Conservation (phyloP, 1,140 invertebrate species). For the Chelonus insularis region DNA sequence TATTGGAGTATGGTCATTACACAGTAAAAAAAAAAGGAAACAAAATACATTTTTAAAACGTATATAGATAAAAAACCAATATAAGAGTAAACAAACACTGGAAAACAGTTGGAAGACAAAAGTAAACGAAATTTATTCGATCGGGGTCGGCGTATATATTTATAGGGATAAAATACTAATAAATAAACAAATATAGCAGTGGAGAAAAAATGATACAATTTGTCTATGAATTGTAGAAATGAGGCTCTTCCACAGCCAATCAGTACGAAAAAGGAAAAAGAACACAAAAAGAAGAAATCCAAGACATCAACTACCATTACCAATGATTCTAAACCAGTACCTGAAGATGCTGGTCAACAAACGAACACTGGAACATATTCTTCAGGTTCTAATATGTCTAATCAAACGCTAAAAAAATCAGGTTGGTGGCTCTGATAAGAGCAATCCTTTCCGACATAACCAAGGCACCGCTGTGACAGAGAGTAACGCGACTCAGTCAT, state of each 20-base stretch:
- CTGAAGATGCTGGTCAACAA: slow-evolving; percentile 24
- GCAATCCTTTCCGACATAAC: neutral
- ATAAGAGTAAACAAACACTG: too few species aligned
- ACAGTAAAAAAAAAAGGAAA: too few species aligned
- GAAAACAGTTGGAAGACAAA: too few species aligned
- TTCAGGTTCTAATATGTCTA: slow-evolving; percentile 25
- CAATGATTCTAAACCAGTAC: slow-evolving; percentile 29
- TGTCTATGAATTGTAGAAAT: slow-evolving; percentile 50
- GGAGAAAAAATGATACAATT: too few species aligned
- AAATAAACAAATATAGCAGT: too few species aligned
- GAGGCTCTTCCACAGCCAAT: slow-evolving; percentile 53
- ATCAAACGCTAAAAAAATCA: slow-evolving; percentile 39
- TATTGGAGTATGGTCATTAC: too few species aligned
- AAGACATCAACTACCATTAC: slow-evolving; percentile 37
- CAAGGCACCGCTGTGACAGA: slow-evolving; percentile 29
- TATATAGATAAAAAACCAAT: too few species aligned
- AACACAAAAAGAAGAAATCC: slow-evolving; percentile 61
- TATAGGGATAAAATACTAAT: too few species aligned
- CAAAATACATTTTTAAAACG: too few species aligned
- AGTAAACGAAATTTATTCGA: too few species aligned
- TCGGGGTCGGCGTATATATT: too few species aligned
- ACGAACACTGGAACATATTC: slow-evolving; percentile 30
- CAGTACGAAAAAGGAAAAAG: slow-evolving; percentile 58
- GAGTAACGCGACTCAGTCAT: slow-evolving; percentile 16
- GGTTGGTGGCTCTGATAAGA: slow-evolving; percentile 37